Evolutionary conservation across 1,140 invertebrate genomes (phyloP), one percentile per base, ranked within the genome.

Genomic region (Trialeurodes vaporariorum): DNA sequence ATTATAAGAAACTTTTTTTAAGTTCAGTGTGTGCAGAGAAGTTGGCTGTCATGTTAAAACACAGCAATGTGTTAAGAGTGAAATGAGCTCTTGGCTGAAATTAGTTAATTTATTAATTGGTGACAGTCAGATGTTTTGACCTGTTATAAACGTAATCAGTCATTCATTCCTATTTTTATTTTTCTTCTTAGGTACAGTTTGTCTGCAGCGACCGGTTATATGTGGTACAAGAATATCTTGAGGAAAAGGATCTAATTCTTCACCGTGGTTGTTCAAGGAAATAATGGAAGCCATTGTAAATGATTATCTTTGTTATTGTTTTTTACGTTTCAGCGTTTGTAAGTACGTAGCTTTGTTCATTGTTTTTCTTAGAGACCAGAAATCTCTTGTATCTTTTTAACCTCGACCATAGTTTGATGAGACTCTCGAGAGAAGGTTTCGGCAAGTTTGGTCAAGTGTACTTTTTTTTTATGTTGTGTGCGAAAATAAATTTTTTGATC

Each of bases 161-260:
- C 17, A 60, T 25, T 61, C 61, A 2, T 61, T 40, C 68, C 40
- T 34, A 59, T 24, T 12, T 58, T 61, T 59, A 66, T 67, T 61
- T 65, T 63, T 62, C 60, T 65, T 72, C 71, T 22, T 68, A 75
- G 72, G 73, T 72, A 70, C 66, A 71, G 67, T 68, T 70, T 73
- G 27, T 70, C 68, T 69, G 70, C 70, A 60, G 67, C 67, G 25
- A 73, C 73, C 22, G 63, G 63, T 17, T 58, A 67, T 17, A 72
- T 73, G 72, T 74, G 76, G 76, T 74, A 76, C 66, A 68, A 59
- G 27, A 69, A 68, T 63, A 63, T 63, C 34, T 17, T 49, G 5
- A 49, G 17, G 34, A 49, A 49, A 17, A n/a, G n/a, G n/a, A n/a
- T n/a, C n/a, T n/a, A n/a, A n/a, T n/a, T n/a, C n/a, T n/a, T n/a